Evolutionary conservation across 2,888 invertebrate genomes (phyloP).

Genomic region (Ormyrus pomaceus): DNA sequence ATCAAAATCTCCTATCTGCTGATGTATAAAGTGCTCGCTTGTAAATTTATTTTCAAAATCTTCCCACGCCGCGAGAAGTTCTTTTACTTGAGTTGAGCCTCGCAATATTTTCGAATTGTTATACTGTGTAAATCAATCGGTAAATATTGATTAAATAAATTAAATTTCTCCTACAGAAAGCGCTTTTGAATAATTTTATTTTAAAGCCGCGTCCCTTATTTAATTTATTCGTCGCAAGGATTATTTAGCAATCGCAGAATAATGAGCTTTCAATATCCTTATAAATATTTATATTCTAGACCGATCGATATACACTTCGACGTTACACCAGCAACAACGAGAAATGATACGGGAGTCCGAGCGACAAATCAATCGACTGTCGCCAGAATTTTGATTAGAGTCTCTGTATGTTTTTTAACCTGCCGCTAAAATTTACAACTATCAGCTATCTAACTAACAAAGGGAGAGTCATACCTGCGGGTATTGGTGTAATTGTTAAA

Average conservation of each 20-base stretch:
- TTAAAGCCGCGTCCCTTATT: background rate
- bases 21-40: too few relatives aligned
- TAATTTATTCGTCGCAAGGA: constrained; percentile 30
- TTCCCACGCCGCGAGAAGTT: too few relatives aligned
- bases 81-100: too few relatives aligned
- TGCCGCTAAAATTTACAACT: too few relatives aligned
- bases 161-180: background rate
- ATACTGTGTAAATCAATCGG: background rate
- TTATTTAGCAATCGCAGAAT: constrained; percentile 60
- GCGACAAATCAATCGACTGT: constrained; percentile 38
- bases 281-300: constrained; percentile 57
- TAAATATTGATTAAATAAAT: constrained; percentile 11
- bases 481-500: too few relatives aligned
- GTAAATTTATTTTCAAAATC: too few relatives aligned
- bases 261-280: constrained; percentile 60
- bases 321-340: constrained; percentile 19
- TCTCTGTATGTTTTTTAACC: too few relatives aligned
- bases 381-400: constrained; percentile 10
- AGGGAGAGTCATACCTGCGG: too few relatives aligned
- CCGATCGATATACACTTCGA: constrained; percentile 29
- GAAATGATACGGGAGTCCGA: constrained; percentile 10
- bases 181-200: constrained; percentile 12
- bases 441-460: too few relatives aligned
- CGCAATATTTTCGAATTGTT: too few relatives aligned
- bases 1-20: too few relatives aligned